Evolutionary conservation across 2,797 vertebrate species (phyloP).

Genomic region (Rhadinocentrus ornatus): DNA sequence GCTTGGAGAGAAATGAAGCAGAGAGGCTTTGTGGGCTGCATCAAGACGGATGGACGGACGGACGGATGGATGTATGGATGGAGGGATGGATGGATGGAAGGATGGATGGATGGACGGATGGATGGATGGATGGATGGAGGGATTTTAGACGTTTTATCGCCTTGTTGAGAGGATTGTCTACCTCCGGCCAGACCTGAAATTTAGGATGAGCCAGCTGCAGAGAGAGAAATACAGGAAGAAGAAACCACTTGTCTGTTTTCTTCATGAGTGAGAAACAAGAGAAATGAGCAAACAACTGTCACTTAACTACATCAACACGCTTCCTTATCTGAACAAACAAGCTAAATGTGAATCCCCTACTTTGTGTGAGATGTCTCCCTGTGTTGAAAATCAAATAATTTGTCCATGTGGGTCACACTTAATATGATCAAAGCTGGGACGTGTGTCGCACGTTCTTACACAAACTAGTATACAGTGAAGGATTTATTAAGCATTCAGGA

Average conservation of each 20-base stretch:
- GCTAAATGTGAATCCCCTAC: slow-evolving; percentile 34
- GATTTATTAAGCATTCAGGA: slow-evolving; percentile 53
- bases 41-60: slow-evolving; percentile 34
- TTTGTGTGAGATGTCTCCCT: slow-evolving; percentile 25
- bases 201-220: slow-evolving; percentile 67
- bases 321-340: slow-evolving; percentile 59
- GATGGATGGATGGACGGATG: slow-evolving; percentile 62
- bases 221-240: slow-evolving; percentile 51
- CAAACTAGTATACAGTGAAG: slow-evolving; percentile 1
- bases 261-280: slow-evolving; percentile 43
- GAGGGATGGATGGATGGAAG: slow-evolving; percentile 60
- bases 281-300: slow-evolving; percentile 55
- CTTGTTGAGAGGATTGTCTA: slow-evolving; percentile 68
- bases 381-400: slow-evolving; percentile 52
- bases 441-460: slow-evolving; percentile 23
- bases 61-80: slow-evolving; percentile 55
- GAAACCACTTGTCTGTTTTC: slow-evolving; percentile 41
- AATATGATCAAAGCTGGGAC: slow-evolving; percentile 54
- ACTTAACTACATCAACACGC: slow-evolving; percentile 53
- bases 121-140: slow-evolving; percentile 57
- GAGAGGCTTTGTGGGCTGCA: slow-evolving; percentile 48
- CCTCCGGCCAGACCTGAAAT: slow-evolving; percentile 52
- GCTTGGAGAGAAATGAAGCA: slow-evolving; percentile 41
- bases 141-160: slow-evolving; percentile 64
- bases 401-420: slow-evolving; percentile 46